Base-by-base conservation (phyloP, 2,113 vertebrate genomes). In the Macroglossus sobrinus region DNA sequence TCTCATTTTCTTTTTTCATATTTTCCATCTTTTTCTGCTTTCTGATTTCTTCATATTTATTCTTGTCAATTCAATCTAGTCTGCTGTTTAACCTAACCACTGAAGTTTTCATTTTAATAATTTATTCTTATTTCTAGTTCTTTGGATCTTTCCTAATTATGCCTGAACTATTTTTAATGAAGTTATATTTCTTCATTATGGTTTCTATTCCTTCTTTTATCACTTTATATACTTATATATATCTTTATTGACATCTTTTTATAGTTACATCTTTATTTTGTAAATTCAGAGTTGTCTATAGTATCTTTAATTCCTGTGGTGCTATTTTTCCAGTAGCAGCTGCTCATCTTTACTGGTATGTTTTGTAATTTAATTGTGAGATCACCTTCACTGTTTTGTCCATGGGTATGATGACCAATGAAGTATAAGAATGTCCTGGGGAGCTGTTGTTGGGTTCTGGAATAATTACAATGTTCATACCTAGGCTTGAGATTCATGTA, bases 91-190 rank as follows among this genome's bases (percentile, higher is more conserved):
- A 66, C 15, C 26, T 40, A 69, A 89, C 9, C 33, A 45, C 3
- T 90, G 40, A 93, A 40, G n/a, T 90, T 66, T 78, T 69, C 43
- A 79, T 63, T 95, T 93, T 75, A 94, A 93, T 59, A 15, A 43
- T 78, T 84, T 89, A 30, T 35, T 86, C 28, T 69, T 69, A 94
- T 87, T 87, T 61, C 80, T 80, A 85, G 26, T 84, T 80, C 38
- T 66, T n/a, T 40, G 19, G 7, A 53, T 92, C 15, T 71, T 71
- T 91, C 68, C n/a, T 47, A 76, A 87, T 35, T 82, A 66, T 76
- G 33, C 5, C 30, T 94, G 40, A 82, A 30, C 26, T 64, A 38
- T 61, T 80, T 61, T 14, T 71, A 7, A 57, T 35, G 24, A 22
- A 38, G 13, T 71, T 57, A n/a, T 76, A 74, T 80, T 90, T 24